Percentiles rank a stretch among this genome's conserved stretches.
phyloP scores from a whole-genome alignment of 2,797 vertebrate genomes.

The Chanos chanos region DNA sequence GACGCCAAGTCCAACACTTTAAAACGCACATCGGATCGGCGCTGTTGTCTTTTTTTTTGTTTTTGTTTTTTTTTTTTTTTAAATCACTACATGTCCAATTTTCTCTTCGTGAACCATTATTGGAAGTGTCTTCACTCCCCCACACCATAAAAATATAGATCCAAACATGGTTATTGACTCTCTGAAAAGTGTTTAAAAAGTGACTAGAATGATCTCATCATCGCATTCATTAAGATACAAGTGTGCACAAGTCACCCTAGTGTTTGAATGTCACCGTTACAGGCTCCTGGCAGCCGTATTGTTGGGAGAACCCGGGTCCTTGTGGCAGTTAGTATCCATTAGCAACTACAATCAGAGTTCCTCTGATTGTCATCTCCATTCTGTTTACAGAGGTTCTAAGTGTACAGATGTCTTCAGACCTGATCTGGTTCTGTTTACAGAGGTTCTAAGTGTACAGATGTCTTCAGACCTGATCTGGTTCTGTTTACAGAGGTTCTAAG shows the following conservation, averaged over 20 bases:
- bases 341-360: too few relatives aligned
- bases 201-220: conserved; percentile 42
- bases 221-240: conserved; percentile 39
- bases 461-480: too few relatives aligned
- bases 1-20: conserved; percentile 50
- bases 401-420: too few relatives aligned
- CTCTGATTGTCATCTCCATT: too few relatives aligned
- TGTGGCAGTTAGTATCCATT: too few relatives aligned
- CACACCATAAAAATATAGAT: conserved; percentile 57
- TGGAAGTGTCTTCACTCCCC: conserved; percentile 67
- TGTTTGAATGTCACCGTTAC: conserved; percentile 38
- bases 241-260: conserved; percentile 21
- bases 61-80: too few relatives aligned
- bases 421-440: too few relatives aligned
- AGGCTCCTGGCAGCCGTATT: conserved; percentile 48
- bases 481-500: too few relatives aligned
- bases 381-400: too few relatives aligned
- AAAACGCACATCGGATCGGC: conserved; percentile 35
- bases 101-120: conserved; percentile 65
- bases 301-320: conserved; percentile 42
- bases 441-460: too few relatives aligned
- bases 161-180: conserved; percentile 56
- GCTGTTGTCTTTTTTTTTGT: too few relatives aligned
- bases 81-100: too few relatives aligned
- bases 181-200: conserved; percentile 51